Base-by-base conservation (phyloP, 2,888 invertebrate genomes). In the Psylliodes chrysocephalus region DNA sequence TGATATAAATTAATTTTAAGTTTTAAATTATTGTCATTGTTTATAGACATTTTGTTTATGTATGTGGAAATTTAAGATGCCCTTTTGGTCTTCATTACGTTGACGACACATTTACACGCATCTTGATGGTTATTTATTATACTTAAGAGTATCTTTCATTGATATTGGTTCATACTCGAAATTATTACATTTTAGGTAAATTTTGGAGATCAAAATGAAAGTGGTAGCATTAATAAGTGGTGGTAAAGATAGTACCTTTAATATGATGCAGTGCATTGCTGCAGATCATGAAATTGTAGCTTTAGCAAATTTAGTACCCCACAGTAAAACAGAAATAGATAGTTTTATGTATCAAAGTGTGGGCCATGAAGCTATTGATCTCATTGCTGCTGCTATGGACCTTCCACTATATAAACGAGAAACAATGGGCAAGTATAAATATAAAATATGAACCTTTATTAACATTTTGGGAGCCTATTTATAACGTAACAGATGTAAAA, bases 161-260 rank as follows among this genome's bases (percentile, higher is more conserved):
- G n/a, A n/a, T n/a, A n/a, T n/a, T n/a, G n/a, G n/a, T n/a, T n/a
- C n/a, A n/a, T n/a, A n/a, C n/a, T n/a, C n/a, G n/a, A n/a, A n/a
- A n/a, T n/a, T n/a, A n/a, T 22, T 22, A 22, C 8, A 19, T 22
- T 22, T 18, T 18, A 19, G 46, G 10, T 17, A 44, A 17, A 10
- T 17, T 44, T n/a, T 44, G 5, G 17, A 44, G 1, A 5, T 44
- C 12, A 64, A 55, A 18, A 95, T 95, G 95, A 92, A 88, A 85
- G 92, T 93, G 73, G 93, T 94, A 75, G 94, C 93, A 68, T 86
- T 95, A 83, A 89, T 95, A 73, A 98, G 98, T 85, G 99, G 99
- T 75, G 99, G 99, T 75, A 99, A 99, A 85, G 99, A 99, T 86
- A 98, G 98, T 86, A 96, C 96, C 85, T 99, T 94, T 86, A 98